Percentiles rank a stretch among this genome's conserved stretches.
These are phyloP conservation scores for Cetonia aurata DNA, from an alignment of 2,888 invertebrate species.

Conservation along the genomic window DNA sequence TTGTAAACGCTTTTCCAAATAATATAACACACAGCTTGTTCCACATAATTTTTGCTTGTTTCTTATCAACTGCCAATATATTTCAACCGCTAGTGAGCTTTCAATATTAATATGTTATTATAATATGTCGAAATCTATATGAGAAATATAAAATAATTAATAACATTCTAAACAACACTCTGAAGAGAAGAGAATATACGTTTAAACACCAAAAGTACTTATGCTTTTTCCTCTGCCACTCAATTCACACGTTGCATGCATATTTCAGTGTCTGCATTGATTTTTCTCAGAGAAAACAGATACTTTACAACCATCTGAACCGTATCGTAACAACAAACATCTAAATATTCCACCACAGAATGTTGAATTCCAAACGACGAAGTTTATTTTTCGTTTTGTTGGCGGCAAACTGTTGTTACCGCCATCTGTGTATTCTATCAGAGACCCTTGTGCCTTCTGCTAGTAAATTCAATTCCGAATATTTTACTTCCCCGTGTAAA, in stretches of 20 bases:
- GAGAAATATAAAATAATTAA: constrained; percentile 4
- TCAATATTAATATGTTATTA: no score
- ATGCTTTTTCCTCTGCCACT: background rate
- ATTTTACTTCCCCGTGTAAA: constrained; percentile 13
- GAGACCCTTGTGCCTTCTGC: background rate
- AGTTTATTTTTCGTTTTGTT: constrained; percentile 41
- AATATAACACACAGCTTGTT: no score
- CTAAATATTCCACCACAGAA: constrained; percentile 44
- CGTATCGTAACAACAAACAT: constrained; percentile 45
- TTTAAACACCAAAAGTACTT: background rate
- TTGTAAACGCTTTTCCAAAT: no score
- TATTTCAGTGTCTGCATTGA: constrained; percentile 1
- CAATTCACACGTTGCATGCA: background rate
- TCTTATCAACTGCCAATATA: no score
- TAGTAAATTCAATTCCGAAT: constrained; percentile 25
- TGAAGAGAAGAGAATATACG: background rate
- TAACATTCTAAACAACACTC: background rate
- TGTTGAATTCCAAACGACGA: constrained; percentile 43
- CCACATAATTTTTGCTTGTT: no score
- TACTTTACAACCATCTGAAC: constrained; percentile 28
- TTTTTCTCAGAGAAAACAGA: constrained; percentile 24
- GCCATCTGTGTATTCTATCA: constrained; percentile 42
- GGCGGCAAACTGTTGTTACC: constrained; percentile 44
- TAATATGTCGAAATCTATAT: background rate
- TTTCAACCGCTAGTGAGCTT: no score